Conservation (phyloP, 1,140 invertebrate genomes). For the Babylonia areolata region DNA sequence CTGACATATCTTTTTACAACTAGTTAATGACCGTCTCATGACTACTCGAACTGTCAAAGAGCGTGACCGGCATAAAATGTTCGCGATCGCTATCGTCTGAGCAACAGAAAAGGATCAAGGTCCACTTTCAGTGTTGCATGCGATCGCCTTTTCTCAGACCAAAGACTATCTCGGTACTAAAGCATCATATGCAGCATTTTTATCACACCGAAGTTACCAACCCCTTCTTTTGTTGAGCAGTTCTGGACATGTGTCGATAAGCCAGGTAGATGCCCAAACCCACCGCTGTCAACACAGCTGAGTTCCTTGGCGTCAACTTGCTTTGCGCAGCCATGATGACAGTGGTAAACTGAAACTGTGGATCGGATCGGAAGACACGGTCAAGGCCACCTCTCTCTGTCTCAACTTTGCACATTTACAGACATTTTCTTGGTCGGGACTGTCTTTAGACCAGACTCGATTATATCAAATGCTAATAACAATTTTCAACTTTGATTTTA, state of each 20-base stretch:
- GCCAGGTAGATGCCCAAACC: slow-evolving; percentile 57
- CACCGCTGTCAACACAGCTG: slow-evolving; percentile 58
- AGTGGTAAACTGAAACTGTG: background rate
- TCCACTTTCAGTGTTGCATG: background rate
- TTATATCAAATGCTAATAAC: too few relatives aligned
- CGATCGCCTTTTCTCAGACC: too few relatives aligned
- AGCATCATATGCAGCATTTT: background rate
- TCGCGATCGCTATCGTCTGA: too few relatives aligned
- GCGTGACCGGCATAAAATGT: too few relatives aligned
- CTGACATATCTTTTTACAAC: too few relatives aligned
- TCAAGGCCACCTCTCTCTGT: too few relatives aligned
- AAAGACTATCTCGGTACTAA: background rate
- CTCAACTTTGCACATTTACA: background rate
- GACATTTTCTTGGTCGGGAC: too few relatives aligned
- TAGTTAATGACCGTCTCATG: too few relatives aligned
- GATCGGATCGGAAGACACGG: background rate
- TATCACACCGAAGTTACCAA: slow-evolving; percentile 14
- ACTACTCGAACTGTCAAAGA: too few relatives aligned
- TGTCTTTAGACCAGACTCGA: too few relatives aligned
- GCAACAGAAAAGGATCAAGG: background rate
- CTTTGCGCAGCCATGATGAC: slow-evolving; percentile 66
- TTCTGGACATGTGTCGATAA: slow-evolving; percentile 49
- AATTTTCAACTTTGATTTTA: too few relatives aligned
- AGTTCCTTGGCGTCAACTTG: slow-evolving; percentile 62
- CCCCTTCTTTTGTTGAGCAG: slow-evolving; percentile 50